These are phyloP conservation scores for Maconellicoccus hirsutus DNA, from an alignment of 1,140 invertebrate species.

Conservation along the genomic window DNA sequence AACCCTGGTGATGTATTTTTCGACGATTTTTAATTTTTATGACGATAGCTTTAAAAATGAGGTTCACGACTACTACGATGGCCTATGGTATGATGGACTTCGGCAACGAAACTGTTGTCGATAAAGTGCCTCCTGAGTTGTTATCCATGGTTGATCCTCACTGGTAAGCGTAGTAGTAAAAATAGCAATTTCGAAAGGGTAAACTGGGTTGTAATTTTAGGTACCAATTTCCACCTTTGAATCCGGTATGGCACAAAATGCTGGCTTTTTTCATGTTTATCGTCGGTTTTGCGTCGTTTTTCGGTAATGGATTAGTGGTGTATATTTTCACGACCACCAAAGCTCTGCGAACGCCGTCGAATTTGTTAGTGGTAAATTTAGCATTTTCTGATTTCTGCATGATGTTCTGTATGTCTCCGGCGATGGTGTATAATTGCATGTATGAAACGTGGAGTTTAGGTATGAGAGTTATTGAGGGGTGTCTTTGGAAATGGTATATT, in stretches of 20 bases:
- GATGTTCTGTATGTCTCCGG: conserved; percentile 70
- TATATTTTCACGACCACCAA: conserved; percentile 72
- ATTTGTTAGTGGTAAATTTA: conserved; percentile 71
- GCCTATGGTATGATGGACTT: conserved; percentile 30
- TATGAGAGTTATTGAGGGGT: conserved; percentile 30
- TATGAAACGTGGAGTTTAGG: conserved; percentile 75
- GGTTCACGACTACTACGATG: conserved; percentile 14
- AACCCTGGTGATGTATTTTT: too few species aligned
- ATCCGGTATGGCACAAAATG: conserved; percentile 64
- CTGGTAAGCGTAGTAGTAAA: conserved; percentile 40
- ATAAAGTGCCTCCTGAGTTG: conserved; percentile 59
- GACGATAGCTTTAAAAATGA: neutral
- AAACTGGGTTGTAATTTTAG: conserved; percentile 25
- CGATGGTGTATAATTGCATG: conserved; percentile 78
- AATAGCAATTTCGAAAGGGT: neutral
- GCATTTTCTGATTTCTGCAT: conserved; percentile 79
- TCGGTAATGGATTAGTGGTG: conserved; percentile 73
- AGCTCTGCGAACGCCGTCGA: conserved; percentile 65
- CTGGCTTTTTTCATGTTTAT: conserved; percentile 61
- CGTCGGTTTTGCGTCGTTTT: conserved; percentile 54
- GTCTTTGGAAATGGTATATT: too few species aligned
- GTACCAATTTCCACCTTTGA: conserved; percentile 61
- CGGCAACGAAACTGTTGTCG: conserved; percentile 57
- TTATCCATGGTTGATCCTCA: conserved; percentile 54
- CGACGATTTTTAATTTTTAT: neutral